A percentile compares a stretch with the other conserved stretches of the same genome.
phyloP scores from a whole-genome alignment of 2,797 vertebrate species.

The Pantherophis vulpinus region DNA sequence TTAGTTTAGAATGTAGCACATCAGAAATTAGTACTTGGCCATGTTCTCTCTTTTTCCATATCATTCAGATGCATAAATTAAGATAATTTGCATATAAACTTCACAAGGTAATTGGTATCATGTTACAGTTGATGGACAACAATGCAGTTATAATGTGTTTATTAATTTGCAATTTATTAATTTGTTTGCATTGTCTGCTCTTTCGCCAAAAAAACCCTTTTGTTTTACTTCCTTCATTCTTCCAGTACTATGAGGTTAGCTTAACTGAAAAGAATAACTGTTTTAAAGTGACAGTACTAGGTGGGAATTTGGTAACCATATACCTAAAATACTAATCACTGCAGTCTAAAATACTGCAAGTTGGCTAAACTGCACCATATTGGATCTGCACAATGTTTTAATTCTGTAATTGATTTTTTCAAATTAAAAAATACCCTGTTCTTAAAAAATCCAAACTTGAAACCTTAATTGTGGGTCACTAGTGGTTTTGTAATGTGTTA shows the following conservation, averaged over 20 bases:
- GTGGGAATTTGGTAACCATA: neutral
- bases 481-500: neutral
- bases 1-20: neutral
- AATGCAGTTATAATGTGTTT: neutral
- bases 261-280: neutral
- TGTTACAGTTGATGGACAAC: neutral
- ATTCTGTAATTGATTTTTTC: neutral
- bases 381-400: neutral
- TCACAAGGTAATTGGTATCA: neutral
- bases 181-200: neutral
- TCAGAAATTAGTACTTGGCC: neutral
- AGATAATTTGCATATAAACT: neutral
- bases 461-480: neutral
- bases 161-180: neutral
- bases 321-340: neutral
- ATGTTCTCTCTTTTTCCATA: neutral
- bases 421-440: neutral
- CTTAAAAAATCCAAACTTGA: neutral
- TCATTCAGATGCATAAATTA: neutral
- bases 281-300: neutral
- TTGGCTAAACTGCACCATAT: neutral
- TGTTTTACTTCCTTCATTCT: neutral
- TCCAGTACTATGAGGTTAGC: neutral
- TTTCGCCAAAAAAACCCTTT: neutral
- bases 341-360: neutral